Percentiles rank a stretch among this genome's conserved stretches.
phyloP scores from a whole-genome alignment of 2,113 vertebrate genomes.

The Melierax canorus region DNA sequence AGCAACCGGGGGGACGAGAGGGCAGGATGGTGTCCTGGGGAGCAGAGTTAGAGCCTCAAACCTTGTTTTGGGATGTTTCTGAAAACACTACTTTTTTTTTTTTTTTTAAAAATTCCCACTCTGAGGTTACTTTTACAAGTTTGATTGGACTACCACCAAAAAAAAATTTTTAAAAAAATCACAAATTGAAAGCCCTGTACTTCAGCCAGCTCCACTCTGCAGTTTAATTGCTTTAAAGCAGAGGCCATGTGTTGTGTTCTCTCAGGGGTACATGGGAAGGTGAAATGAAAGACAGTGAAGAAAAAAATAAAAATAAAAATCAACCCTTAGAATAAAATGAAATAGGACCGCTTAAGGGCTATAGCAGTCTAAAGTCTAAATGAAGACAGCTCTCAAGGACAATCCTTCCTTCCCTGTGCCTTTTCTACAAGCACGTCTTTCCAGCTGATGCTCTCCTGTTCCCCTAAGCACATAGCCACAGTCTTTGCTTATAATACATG shows the following conservation, averaged over 20 bases:
- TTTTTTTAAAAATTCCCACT: not conserved
- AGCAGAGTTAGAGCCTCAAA: not conserved
- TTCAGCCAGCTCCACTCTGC: slow-evolving; percentile 45
- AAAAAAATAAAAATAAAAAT: not conserved
- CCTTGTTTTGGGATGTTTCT: not conserved
- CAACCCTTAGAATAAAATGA: not conserved
- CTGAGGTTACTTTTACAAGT: slow-evolving; percentile 45
- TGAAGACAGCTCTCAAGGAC: not conserved
- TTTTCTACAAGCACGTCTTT: not conserved
- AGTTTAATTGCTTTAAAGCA: slow-evolving; percentile 51
- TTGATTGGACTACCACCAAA: slow-evolving; percentile 32
- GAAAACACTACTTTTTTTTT: not conserved
- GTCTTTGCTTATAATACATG: not conserved
- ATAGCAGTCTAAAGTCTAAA: not conserved
- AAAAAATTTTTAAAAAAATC: not conserved
- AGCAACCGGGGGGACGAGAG: not conserved
- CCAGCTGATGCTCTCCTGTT: not conserved
- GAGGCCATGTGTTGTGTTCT: slow-evolving; percentile 44
- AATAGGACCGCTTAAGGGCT: not conserved
- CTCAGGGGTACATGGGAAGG: not conserved
- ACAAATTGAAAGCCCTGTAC: slow-evolving; percentile 20
- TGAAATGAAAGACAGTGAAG: slow-evolving; percentile 12
- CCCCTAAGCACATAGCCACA: not conserved
- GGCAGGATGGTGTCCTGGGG: not conserved
- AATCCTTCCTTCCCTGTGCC: not conserved